These are phyloP conservation scores for Corbicula japonica DNA, from an alignment of 2,888 invertebrate genomes.

Conservation along the genomic window DNA sequence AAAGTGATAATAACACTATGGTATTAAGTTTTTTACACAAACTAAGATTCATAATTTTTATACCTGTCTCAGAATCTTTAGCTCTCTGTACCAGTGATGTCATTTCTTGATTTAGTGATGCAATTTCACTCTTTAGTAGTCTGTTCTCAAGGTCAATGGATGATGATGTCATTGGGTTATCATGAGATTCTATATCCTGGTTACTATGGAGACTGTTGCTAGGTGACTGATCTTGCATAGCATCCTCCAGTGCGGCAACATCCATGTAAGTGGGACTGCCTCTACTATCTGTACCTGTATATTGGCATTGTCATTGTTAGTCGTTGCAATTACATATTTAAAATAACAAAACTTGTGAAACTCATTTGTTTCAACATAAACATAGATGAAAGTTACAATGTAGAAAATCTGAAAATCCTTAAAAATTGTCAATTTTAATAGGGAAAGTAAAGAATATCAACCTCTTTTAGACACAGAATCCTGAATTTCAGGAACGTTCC, in stretches of 20 bases:
- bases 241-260: conserved; percentile 79
- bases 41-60: background rate
- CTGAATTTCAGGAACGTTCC: too few species aligned
- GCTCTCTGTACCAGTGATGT: conserved; percentile 87
- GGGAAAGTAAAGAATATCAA: too few species aligned
- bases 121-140: conserved; percentile 88
- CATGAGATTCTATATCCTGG: conserved; percentile 72
- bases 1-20: too few species aligned
- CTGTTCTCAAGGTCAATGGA: conserved; percentile 85
- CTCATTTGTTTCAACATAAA: too few species aligned
- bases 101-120: conserved; percentile 88
- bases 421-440: too few species aligned
- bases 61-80: conserved; percentile 87
- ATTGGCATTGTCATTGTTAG: too few species aligned
- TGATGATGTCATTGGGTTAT: conserved; percentile 76
- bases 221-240: conserved; percentile 80
- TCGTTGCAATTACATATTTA: too few species aligned
- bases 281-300: conserved; percentile 67
- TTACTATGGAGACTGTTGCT: conserved; percentile 80
- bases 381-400: too few species aligned
- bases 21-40: too few species aligned
- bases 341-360: too few species aligned
- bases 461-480: too few species aligned
- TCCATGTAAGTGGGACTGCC: conserved; percentile 79
- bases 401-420: too few species aligned